Evolutionary conservation across 2,888 invertebrate species (phyloP), one percentile per base, ranked within the genome.

Genomic region (Argyresthia albistria): DNA sequence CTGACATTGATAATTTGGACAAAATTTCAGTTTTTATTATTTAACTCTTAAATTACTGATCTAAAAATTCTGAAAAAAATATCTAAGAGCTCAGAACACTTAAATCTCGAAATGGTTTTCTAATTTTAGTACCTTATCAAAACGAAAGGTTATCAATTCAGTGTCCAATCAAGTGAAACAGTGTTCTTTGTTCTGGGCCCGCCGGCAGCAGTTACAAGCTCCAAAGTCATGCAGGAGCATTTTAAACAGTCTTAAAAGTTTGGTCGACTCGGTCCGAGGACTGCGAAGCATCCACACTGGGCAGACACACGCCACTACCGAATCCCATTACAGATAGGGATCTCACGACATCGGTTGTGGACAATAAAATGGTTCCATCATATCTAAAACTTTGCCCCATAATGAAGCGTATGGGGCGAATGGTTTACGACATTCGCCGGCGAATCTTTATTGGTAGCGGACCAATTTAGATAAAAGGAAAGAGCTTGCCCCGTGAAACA

Each of bases 391-490:
- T 87, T 87, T 80, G 79, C 70, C 79, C 86, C 84, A 86, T 87
- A 86, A 87, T 87, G 86, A 86, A 87, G 80, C 87, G 86, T 87
- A 87, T 86, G 86, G 84, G 83, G 80, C 74, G 79, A 77, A 81
- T 83, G 83, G 77, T 87, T 87, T 87, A 87, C 87, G 87, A 87
- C 83, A 78, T 79, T 74, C 76, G 80, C 78, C 81, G 79, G 72
- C 76, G 82, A 73, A 84, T 87, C 86, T 87, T 87, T 86, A 87
- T 87, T 86, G 86, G 84, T 81, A 80, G 78, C 80, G 75, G 77
- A 86, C 87, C 86, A 87, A 87, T 87, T 87, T 87, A 87, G 87
- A 87, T 87, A 87, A 87, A 87, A 87, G 87, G 84, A 83, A 82
- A 82, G 84, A 81, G 82, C 82, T 83, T 81, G 80, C 73, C 73